A percentile compares a stretch with the other conserved stretches of the same genome.
Conservation (phyloP, 53 echinoderm and acorn worm genomes). For the Patiria pectinifera region DNA sequence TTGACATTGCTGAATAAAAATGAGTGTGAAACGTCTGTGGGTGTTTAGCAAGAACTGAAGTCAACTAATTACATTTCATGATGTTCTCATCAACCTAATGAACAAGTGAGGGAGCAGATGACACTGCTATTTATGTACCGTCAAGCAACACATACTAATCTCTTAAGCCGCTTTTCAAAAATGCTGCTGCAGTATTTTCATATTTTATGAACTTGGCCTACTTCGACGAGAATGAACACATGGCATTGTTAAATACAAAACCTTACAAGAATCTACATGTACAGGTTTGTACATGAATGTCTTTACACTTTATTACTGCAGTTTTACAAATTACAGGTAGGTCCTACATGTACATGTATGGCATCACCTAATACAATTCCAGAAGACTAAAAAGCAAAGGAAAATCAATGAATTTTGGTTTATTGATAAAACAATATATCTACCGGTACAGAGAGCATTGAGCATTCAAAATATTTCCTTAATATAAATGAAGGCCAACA, state of each 20-base stretch:
- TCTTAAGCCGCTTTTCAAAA: background rate
- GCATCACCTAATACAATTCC: too few relatives aligned
- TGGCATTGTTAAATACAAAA: background rate
- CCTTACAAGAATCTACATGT: background rate
- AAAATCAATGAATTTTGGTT: too few relatives aligned
- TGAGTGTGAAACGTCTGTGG: background rate
- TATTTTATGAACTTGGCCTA: conserved; percentile 7
- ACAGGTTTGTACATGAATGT: too few relatives aligned
- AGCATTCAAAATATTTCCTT: too few relatives aligned
- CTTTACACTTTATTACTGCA: too few relatives aligned
- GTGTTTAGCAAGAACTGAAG: too few relatives aligned
- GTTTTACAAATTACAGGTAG: too few relatives aligned
- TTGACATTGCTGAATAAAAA: background rate
- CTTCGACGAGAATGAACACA: background rate
- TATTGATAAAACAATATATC: too few relatives aligned
- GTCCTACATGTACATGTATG: too few relatives aligned
- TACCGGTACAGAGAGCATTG: too few relatives aligned
- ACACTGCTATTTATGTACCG: background rate
- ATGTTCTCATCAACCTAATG: background rate
- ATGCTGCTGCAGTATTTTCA: background rate
- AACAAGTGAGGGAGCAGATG: background rate
- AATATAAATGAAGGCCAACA: too few relatives aligned
- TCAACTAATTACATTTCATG: background rate
- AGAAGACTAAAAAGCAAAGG: too few relatives aligned
- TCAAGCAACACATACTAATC: background rate